Evolutionary conservation across 2,113 vertebrate species (phyloP).

Genomic region (Zosterops pallidus): DNA sequence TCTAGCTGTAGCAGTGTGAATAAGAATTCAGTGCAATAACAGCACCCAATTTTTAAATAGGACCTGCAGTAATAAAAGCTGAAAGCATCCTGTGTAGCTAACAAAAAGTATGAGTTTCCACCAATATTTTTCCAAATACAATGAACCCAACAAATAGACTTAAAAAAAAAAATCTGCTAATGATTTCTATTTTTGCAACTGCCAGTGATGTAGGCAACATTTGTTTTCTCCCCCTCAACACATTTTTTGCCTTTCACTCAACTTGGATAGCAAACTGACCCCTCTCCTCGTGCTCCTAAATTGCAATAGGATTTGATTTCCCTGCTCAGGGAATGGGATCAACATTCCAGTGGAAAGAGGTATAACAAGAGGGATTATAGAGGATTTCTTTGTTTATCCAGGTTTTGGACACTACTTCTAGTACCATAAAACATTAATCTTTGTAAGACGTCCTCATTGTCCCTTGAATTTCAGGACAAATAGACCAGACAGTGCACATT

Average conservation of each 20-base stretch:
- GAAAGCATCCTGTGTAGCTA: background rate
- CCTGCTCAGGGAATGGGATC: background rate
- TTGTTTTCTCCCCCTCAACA: background rate
- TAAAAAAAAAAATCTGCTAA: background rate
- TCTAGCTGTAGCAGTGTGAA: background rate
- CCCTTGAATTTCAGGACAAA: background rate
- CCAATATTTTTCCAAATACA: background rate
- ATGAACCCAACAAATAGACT: background rate
- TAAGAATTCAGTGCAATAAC: background rate
- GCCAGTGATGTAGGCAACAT: background rate
- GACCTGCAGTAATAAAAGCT: background rate
- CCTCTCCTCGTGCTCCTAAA: background rate
- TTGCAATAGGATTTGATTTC: background rate
- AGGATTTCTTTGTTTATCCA: background rate
- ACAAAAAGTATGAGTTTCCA: background rate
- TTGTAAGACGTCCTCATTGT: background rate
- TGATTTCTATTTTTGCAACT: background rate
- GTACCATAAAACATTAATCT: background rate
- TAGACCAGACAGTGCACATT: background rate
- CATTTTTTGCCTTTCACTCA: background rate
- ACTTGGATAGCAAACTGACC: background rate
- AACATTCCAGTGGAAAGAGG: background rate
- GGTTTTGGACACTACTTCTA: background rate
- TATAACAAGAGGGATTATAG: background rate
- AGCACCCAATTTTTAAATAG: background rate